Evolutionary conservation across 2,888 invertebrate genomes (phyloP).

Genomic region (Ethmia dodecea): DNA sequence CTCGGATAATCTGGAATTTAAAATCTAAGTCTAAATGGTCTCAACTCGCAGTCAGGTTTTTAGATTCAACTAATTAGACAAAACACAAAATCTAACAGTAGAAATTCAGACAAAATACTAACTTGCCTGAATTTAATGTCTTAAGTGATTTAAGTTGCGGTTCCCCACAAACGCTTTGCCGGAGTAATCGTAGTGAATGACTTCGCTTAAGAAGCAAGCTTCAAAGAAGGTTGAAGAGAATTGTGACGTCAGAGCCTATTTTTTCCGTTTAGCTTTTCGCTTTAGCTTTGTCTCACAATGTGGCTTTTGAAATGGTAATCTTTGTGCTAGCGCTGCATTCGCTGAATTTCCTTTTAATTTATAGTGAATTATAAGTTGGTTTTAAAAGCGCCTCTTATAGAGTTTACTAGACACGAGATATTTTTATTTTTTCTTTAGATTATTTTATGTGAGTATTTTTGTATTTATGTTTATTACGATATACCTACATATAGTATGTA

Average conservation of each 20-base stretch:
- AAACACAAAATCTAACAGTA: too few species aligned
- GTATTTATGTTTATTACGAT: too few species aligned
- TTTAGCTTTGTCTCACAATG: conserved; percentile 19
- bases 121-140: conserved; percentile 19
- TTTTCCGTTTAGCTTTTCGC: conserved; percentile 25
- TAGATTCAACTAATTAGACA: too few species aligned
- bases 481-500: too few species aligned
- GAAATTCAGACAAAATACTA: conserved; percentile 14
- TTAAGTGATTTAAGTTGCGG: conserved; percentile 29
- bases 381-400: too few species aligned
- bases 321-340: conserved; percentile 12
- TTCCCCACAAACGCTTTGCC: conserved; percentile 20
- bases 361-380: too few species aligned
- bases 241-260: conserved; percentile 29
- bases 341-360: conserved; percentile 10
- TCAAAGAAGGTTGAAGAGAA: conserved; percentile 26
- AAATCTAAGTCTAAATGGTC: too few species aligned
- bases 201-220: conserved; percentile 18
- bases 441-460: too few species aligned
- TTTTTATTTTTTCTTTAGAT: too few species aligned
- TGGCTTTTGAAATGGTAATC: conserved; percentile 28
- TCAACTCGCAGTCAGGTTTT: too few species aligned
- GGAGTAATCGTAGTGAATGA: conserved; percentile 21
- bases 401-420: too few species aligned
- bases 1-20: too few species aligned